A percentile compares a stretch with the other conserved stretches of the same genome.
Conservation (phyloP, 2,113 vertebrate genomes). For the Bostrychus sinensis region DNA sequence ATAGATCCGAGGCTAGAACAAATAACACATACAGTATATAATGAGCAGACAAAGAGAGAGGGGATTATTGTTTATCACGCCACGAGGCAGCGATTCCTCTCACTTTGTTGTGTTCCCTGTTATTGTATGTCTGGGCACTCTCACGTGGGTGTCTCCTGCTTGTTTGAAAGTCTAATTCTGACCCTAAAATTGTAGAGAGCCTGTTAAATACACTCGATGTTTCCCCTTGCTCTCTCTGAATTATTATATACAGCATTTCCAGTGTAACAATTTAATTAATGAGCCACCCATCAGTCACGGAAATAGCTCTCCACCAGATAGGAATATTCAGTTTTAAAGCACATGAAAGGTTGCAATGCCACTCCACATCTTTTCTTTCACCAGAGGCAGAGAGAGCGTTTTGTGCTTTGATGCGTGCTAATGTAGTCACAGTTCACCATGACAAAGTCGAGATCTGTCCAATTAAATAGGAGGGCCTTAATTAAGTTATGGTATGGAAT, state of each 20-base stretch:
- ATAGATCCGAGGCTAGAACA: conserved; percentile 26
- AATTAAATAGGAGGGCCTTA: conserved; percentile 42
- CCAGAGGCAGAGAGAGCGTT: conserved; percentile 15
- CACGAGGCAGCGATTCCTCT: conserved; percentile 26
- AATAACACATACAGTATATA: conserved; percentile 27
- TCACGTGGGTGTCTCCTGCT: conserved; percentile 31
- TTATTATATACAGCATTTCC: conserved; percentile 39
- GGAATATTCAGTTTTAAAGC: conserved; percentile 42
- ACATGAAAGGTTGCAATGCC: conserved; percentile 42
- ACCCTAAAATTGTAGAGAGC: conserved; percentile 32
- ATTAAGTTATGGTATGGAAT: conserved; percentile 53
- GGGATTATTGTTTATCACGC: conserved; percentile 47
- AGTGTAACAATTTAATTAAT: conserved; percentile 58
- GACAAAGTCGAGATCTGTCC: conserved; percentile 51
- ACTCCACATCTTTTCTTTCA: conserved; percentile 31
- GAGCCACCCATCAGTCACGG: conserved; percentile 50
- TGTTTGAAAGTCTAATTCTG: conserved; percentile 57
- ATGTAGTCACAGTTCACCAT: conserved; percentile 39
- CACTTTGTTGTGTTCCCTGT: conserved; percentile 42
- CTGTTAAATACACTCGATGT: conserved; percentile 7
- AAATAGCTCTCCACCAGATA: conserved; percentile 21
- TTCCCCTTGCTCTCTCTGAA: conserved; percentile 38
- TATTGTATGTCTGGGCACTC: conserved; percentile 37
- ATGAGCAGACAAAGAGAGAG: conserved; percentile 26
- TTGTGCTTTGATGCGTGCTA: conserved; percentile 46